Evolutionary conservation across 1,140 invertebrate species (phyloP), one percentile per base, ranked within the genome.

Genomic region (Cardiocondyla obscurior): DNA sequence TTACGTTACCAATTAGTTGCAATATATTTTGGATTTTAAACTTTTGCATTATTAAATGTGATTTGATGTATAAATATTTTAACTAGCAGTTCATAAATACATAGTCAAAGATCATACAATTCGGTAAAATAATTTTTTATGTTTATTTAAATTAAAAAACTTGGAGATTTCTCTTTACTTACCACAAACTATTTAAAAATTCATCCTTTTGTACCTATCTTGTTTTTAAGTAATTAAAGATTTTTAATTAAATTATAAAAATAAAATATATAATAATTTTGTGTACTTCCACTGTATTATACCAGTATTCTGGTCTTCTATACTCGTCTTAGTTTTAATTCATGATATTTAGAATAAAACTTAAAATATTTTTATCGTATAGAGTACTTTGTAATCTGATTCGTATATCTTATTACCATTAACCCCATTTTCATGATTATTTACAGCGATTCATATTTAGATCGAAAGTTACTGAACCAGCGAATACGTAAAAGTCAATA

Each of bases 171-270:
- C 19, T 22, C 25, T 46, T 62, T 7, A 74, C 14, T 39, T 72
- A 30, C 42, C 22, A 73, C 72, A 74, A 74, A 46, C n/a, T 74
- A 62, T 33, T 25, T 60, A 74, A 74, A 36, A 12, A 30, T 22
- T 7, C 33, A 58, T 5, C 55, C 28, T 19, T 46, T 4, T 57
- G 16, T n/a, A 55, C 3, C 4, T 57, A 19, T 62, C 10, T 6
- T 4, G 6, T 3, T 46, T 30, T 33, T 19, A 74, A 33, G 62
- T 57, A 8, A 28, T 73, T 46, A 62, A 14, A 55, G 1, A 39
- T 36, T 55, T 72, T 72, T 30, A 42, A 16, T 57, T 30, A 16
- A 22, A 74, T 44, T 46, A n/a, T n/a, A n/a, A n/a, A n/a, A n/a
- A n/a, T 33, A 62, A 62, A 19, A 33, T 46, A n/a, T 72, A 33